These are phyloP conservation scores for Latrodectus hesperus DNA, from an alignment of 2,888 invertebrate species.

Conservation along the genomic window DNA sequence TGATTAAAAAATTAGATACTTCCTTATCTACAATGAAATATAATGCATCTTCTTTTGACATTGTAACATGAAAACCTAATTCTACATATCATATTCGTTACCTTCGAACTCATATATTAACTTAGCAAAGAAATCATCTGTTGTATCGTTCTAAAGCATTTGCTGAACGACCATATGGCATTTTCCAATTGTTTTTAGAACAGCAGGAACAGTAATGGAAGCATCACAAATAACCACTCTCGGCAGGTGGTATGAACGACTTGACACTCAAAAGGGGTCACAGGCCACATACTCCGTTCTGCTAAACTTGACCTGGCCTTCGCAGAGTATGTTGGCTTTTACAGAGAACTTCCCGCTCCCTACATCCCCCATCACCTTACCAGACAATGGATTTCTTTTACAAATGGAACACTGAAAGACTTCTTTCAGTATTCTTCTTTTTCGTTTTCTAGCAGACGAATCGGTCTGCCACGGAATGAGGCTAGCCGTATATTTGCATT, in stretches of 20 bases:
- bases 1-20: too few relatives aligned
- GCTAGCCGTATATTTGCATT: not conserved
- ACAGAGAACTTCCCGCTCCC: not conserved
- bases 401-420: not conserved
- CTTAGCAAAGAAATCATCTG: too few relatives aligned
- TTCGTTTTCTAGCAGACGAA: not conserved
- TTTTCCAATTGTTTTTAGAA: not conserved
- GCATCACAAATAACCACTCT: not conserved
- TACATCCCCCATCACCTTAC: not conserved
- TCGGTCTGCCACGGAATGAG: conserved; percentile 5
- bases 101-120: too few relatives aligned
- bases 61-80: too few relatives aligned
- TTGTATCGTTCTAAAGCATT: too few relatives aligned
- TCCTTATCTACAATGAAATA: too few relatives aligned
- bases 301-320: conserved; percentile 5
- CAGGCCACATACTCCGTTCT: not conserved
- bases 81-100: too few relatives aligned
- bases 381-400: not conserved
- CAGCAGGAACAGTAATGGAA: not conserved
- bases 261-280: not conserved
- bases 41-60: too few relatives aligned
- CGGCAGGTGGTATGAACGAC: not conserved
- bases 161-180: not conserved
- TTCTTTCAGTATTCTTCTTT: not conserved
- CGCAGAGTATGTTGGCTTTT: not conserved